Percentiles rank a stretch among this genome's conserved stretches.
These are phyloP conservation scores for Tinamus major DNA, from an alignment of 2,797 vertebrate genomes.

Conservation along the genomic window DNA sequence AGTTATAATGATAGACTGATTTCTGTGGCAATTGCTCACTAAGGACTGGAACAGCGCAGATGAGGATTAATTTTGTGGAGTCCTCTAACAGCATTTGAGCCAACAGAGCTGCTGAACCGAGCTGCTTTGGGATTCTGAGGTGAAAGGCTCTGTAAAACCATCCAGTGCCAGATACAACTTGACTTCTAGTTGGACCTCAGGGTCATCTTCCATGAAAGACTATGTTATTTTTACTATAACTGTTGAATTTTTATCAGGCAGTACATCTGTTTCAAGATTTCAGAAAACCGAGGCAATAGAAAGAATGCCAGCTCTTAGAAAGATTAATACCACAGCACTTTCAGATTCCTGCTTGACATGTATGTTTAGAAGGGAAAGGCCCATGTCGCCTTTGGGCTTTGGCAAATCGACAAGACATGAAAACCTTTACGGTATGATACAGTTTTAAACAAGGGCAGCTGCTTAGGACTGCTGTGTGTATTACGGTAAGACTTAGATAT, in stretches of 20 bases:
- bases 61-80: not conserved
- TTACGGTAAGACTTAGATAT: slow-evolving; percentile 2
- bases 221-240: not conserved
- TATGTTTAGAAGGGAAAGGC: not conserved
- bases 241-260: not conserved
- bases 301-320: not conserved
- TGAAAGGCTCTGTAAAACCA: slow-evolving; percentile 24
- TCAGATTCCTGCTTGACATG: not conserved
- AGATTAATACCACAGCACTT: not conserved
- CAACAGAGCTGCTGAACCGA: not conserved
- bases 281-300: slow-evolving; percentile 20
- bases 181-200: not conserved
- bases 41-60: not conserved
- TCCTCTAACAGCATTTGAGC: not conserved
- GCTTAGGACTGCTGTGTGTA: not conserved
- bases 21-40: not conserved
- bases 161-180: not conserved
- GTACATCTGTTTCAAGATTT: not conserved
- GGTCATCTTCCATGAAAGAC: not conserved
- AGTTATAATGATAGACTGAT: not conserved
- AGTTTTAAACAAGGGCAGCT: slow-evolving; percentile 3
- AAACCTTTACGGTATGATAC: not conserved
- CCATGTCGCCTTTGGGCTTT: slow-evolving; percentile 8
- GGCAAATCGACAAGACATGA: not conserved
- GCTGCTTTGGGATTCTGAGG: slow-evolving; percentile 20